These are phyloP conservation scores for Burhinus bistriatus DNA, from an alignment of 2,113 vertebrate species.

Conservation along the genomic window DNA sequence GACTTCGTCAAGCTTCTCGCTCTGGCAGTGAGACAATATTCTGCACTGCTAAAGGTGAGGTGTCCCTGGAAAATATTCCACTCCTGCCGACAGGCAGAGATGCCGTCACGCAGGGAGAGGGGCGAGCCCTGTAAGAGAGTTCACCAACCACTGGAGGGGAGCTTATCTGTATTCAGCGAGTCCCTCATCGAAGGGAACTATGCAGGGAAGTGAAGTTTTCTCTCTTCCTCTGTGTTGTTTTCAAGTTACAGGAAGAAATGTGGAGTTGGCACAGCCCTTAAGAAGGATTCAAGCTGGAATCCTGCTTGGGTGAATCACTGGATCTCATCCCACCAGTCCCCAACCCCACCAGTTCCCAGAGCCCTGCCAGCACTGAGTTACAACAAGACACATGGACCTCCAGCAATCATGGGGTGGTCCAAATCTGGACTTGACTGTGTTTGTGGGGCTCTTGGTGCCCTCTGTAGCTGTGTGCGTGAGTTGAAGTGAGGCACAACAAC, in stretches of 20 bases:
- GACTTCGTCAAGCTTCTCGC: not conserved
- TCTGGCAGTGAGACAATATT: not conserved
- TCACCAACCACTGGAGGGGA: not conserved
- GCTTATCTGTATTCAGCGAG: not conserved
- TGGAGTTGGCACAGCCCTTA: not conserved
- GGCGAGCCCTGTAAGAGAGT: not conserved
- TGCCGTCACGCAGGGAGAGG: not conserved
- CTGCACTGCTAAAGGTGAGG: not conserved
- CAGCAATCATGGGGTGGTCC: accelerated
- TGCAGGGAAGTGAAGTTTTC: not conserved
- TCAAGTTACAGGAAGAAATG: not conserved
- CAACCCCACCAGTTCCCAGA: not conserved
- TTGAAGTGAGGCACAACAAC: not conserved
- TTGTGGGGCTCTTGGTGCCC: not conserved
- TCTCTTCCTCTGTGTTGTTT: not conserved
- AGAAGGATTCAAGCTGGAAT: not conserved
- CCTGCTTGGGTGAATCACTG: not conserved
- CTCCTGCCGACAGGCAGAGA: not conserved
- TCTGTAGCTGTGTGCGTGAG: not conserved
- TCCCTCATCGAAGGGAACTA: not conserved
- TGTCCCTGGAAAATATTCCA: not conserved
- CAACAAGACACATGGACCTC: not conserved
- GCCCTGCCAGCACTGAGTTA: not conserved
- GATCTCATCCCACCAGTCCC: not conserved
- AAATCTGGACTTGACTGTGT: not conserved